Conservation (phyloP, 2,113 vertebrate genomes). For the Cranoglanis bouderius region DNA sequence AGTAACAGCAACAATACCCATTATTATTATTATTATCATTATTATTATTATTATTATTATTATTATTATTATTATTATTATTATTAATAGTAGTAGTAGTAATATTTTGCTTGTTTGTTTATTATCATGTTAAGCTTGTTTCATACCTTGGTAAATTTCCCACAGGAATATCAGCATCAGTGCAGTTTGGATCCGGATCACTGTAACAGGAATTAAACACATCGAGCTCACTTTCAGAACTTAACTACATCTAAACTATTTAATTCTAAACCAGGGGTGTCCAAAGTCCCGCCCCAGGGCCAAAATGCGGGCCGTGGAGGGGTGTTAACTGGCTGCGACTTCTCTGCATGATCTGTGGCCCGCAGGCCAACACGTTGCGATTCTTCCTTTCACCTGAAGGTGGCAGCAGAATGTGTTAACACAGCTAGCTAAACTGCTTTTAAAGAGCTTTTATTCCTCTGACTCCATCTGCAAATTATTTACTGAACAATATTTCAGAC, state of each 20-base stretch:
- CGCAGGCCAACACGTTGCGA: background rate
- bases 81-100: background rate
- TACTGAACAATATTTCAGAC: too few species aligned
- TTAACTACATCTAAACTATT: background rate
- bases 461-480: too few species aligned
- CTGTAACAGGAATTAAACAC: constrained; percentile 64
- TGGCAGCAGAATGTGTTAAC: background rate
- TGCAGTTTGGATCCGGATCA: constrained; percentile 77
- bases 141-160: constrained; percentile 88
- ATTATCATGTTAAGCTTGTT: background rate
- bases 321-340: background rate
- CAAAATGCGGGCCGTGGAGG: background rate
- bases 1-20: background rate
- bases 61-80: background rate
- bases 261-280: background rate
- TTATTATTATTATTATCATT: background rate
- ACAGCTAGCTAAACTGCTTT: background rate
- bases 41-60: background rate
- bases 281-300: background rate
- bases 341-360: background rate
- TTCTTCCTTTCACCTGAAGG: background rate
- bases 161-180: constrained; percentile 83
- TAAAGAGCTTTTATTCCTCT: background rate
- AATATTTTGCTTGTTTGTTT: background rate
- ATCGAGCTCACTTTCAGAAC: background rate